Base-by-base conservation (phyloP, 2,797 vertebrate species). In the Ceryle rudis region DNA sequence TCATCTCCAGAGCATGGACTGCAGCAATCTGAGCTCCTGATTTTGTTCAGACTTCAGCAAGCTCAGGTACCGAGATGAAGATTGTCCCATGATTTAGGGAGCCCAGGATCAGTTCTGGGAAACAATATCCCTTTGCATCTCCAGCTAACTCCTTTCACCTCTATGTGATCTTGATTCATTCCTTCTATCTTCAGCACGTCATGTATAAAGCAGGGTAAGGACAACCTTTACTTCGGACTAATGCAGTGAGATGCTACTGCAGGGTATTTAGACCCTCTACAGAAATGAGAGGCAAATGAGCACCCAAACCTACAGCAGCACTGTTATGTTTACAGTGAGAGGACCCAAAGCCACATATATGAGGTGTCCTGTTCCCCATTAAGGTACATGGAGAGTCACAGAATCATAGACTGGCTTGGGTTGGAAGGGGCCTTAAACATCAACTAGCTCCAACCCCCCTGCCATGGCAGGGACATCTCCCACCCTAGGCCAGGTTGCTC, bases 341-440 rank as follows among this genome's bases (percentile, higher is more conserved):
- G 17, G 47, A 41, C 29, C 16, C 3, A 19, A 26, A 42, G 29
- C 14, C 6, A 0, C 9, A 42, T 2, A 3, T 0, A 1, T 2
- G 6, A 7, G 11, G 16, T 25, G 46, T 29, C 11, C 41, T 13
- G 46, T 25, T 52, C 47, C 22, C n/a, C 2, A 1, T 3, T 6
- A 21, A 17, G 17, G 52, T 17, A 31, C 46, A 21, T 3, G 1
- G 10, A 33, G 31, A 46, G 28, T 18, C 51, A 25, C 13, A 23
- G 23, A 49, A 49, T 47, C 46, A 52, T 29, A 16, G 51, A 52
- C 29, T 52, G 51, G 28, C 29, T 52, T 31, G 51, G 51, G 51
- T 52, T 52, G 51, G 51, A 29, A 52, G 51, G 16, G 28, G 17
- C 28, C 51, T 29, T 52, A 52, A 29, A 19, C 10, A 29, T 52